These are phyloP conservation scores for Bellardia bayeri DNA, from an alignment of 2,888 invertebrate species.

Conservation along the genomic window DNA sequence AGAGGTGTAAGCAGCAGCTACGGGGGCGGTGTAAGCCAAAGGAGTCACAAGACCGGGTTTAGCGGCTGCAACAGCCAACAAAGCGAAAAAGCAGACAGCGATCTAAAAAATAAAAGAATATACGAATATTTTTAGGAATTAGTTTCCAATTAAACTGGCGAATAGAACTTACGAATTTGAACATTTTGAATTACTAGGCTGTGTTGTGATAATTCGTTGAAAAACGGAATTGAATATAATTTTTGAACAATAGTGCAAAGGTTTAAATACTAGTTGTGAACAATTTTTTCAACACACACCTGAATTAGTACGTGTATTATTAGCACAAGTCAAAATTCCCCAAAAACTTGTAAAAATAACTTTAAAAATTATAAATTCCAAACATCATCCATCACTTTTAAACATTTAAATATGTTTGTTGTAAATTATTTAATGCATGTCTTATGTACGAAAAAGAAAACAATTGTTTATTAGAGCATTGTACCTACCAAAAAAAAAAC, in stretches of 20 bases:
- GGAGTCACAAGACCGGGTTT: slow-evolving; percentile 75
- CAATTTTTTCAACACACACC: background rate
- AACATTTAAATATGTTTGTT: background rate
- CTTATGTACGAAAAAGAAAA: background rate
- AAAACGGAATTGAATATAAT: slow-evolving; percentile 12
- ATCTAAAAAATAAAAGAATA: slow-evolving; percentile 70
- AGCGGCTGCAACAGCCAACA: slow-evolving; percentile 77
- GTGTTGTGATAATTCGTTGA: background rate
- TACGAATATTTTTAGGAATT: background rate
- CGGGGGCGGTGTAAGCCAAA: slow-evolving; percentile 58
- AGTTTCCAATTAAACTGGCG: background rate
- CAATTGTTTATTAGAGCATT: background rate
- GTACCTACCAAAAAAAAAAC: background rate
- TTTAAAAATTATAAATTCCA: slow-evolving; percentile 16
- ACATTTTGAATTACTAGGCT: slow-evolving; percentile 76
- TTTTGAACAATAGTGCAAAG: background rate
- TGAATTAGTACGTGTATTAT: background rate
- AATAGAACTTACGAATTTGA: slow-evolving; percentile 79
- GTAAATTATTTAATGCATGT: slow-evolving; percentile 17
- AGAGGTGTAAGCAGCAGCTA: slow-evolving; percentile 75
- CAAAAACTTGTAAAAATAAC: background rate
- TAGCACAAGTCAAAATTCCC: background rate
- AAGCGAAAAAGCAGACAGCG: slow-evolving; percentile 80
- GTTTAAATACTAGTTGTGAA: background rate
- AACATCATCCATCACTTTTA: background rate